Percentiles rank a stretch among this genome's conserved stretches.
These are phyloP conservation scores for Hestina assimilis DNA, from an alignment of 1,140 invertebrate genomes.

Conservation along the genomic window DNA sequence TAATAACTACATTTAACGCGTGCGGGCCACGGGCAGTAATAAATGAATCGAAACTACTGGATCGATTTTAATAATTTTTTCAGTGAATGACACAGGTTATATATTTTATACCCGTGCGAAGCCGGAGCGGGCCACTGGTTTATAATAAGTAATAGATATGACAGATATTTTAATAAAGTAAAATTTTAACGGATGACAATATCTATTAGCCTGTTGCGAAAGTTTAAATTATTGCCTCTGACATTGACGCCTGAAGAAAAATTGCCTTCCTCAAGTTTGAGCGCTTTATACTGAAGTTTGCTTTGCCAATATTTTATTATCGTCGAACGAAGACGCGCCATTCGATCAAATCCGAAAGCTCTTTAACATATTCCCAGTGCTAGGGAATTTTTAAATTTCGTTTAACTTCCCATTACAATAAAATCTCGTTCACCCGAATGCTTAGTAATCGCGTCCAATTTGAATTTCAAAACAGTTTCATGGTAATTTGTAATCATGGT, in stretches of 20 bases:
- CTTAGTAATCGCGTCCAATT: conserved; percentile 29
- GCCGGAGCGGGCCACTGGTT: too few relatives aligned
- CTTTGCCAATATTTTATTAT: conserved; percentile 38
- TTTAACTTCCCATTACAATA: conserved; percentile 32
- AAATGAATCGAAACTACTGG: too few relatives aligned
- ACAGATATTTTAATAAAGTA: background rate
- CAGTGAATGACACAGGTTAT: too few relatives aligned
- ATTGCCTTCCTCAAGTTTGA: conserved; percentile 46
- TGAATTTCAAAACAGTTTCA: conserved; percentile 32
- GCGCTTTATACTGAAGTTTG: conserved; percentile 27
- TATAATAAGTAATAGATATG: too few relatives aligned
- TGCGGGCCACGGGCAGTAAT: too few relatives aligned
- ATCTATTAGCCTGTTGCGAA: conserved; percentile 36
- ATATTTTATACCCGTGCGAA: too few relatives aligned
- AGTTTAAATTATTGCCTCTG: conserved; percentile 58
- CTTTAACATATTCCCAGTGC: conserved; percentile 20
- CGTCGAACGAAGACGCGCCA: conserved; percentile 19
- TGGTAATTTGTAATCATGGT: conserved; percentile 28
- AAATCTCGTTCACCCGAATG: conserved; percentile 29
- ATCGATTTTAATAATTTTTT: too few relatives aligned
- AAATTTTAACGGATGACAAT: conserved; percentile 15
- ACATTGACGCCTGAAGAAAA: conserved; percentile 59
- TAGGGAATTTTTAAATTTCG: conserved; percentile 29
- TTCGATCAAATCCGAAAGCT: conserved; percentile 29
- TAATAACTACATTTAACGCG: too few relatives aligned